phyloP scores from a whole-genome alignment of 2,113 vertebrate genomes.

The Mirounga angustirostris region DNA sequence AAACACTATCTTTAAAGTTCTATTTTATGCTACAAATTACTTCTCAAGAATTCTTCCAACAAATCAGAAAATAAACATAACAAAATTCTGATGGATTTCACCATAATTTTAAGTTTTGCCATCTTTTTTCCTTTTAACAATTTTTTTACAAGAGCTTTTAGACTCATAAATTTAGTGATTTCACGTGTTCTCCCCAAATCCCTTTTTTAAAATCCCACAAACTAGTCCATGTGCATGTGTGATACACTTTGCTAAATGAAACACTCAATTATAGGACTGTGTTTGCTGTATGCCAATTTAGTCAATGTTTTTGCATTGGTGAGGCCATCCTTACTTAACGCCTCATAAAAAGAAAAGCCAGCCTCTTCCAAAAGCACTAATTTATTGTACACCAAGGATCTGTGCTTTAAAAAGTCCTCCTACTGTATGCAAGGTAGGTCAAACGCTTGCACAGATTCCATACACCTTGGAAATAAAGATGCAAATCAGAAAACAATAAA shows the following conservation, averaged over 20 bases:
- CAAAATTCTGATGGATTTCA: slow-evolving; percentile 45
- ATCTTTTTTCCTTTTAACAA: slow-evolving; percentile 42
- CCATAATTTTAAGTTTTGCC: not conserved
- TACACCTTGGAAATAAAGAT: slow-evolving; percentile 83
- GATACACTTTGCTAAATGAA: slow-evolving; percentile 66
- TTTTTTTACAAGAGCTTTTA: slow-evolving; percentile 59
- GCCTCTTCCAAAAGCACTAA: slow-evolving; percentile 72
- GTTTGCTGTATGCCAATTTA: slow-evolving; percentile 49
- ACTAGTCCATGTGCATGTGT: not conserved
- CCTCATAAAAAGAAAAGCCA: slow-evolving; percentile 80
- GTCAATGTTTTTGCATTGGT: slow-evolving; percentile 37
- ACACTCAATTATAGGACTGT: slow-evolving; percentile 72
- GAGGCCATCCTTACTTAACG: slow-evolving; percentile 79
- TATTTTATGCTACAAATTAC: slow-evolving; percentile 38
- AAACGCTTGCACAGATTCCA: slow-evolving; percentile 58
- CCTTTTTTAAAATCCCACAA: slow-evolving; percentile 16
- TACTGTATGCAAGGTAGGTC: slow-evolving; percentile 72
- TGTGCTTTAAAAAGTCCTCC: slow-evolving; percentile 75
- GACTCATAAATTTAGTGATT: slow-evolving; percentile 64
- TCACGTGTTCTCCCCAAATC: slow-evolving; percentile 37
- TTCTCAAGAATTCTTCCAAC: slow-evolving; percentile 11
- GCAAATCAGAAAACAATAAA: slow-evolving; percentile 86
- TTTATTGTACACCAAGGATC: slow-evolving; percentile 78
- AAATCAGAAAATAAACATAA: slow-evolving; percentile 21
- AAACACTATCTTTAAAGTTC: slow-evolving; percentile 45